phyloP scores from a whole-genome alignment of 2,797 vertebrate genomes.

The Eremophila alpestris region DNA sequence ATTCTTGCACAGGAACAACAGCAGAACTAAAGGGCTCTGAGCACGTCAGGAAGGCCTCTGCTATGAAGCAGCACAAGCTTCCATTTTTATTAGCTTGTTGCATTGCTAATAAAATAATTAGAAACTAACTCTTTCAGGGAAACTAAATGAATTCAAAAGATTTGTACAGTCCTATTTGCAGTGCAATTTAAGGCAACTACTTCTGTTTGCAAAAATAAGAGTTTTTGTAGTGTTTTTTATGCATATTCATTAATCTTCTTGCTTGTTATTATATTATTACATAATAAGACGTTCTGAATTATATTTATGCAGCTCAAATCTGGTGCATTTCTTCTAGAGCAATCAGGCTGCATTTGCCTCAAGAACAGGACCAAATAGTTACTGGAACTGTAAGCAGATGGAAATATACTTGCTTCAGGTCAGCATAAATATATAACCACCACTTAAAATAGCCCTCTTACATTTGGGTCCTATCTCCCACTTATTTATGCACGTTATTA shows the following conservation, averaged over 20 bases:
- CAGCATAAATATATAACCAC: not conserved
- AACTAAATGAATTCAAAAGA: not conserved
- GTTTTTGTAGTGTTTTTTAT: not conserved
- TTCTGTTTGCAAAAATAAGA: not conserved
- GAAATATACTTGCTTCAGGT: not conserved
- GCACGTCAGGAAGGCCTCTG: not conserved
- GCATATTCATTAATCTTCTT: not conserved
- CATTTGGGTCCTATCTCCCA: not conserved
- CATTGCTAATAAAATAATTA: conserved; percentile 54
- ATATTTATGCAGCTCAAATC: not conserved
- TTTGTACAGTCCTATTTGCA: not conserved
- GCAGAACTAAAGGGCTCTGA: conserved; percentile 45
- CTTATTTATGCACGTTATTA: not conserved
- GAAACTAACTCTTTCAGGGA: not conserved
- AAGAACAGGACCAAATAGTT: not conserved
- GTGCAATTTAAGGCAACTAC: not conserved
- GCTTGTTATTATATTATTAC: not conserved
- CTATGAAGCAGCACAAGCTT: not conserved
- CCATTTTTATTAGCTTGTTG: conserved; percentile 15
- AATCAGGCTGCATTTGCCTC: not conserved
- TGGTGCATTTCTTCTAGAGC: not conserved
- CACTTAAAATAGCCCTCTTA: not conserved
- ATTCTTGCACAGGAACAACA: conserved; percentile 58
- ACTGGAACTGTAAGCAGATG: not conserved
- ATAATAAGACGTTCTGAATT: not conserved